Base-by-base conservation (phyloP, 2,888 invertebrate genomes). In the Harpagoxenus sublaevis region DNA sequence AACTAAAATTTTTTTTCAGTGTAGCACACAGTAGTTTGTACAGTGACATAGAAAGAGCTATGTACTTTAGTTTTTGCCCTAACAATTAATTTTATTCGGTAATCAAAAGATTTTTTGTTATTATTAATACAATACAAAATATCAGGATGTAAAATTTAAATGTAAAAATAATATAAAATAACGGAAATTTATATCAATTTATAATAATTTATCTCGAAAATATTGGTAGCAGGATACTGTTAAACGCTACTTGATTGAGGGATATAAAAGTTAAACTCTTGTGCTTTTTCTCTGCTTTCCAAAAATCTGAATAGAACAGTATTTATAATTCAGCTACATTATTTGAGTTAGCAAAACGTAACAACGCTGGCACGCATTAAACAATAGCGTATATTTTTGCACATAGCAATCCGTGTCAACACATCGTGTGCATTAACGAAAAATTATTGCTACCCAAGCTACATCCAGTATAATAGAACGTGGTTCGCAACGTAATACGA, bases 381-480 rank as follows among this genome's bases (percentile, higher is more conserved):
- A 78, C 15, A 78, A 78, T 57, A 78, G 42, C 12, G 6, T 23
- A 51, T 48, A 53, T 45, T 75, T 81, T 77, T 75, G 75, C 9
- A 62, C 9, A 62, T 35, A 51, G 53, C 39, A 12, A 63, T 77
- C 53, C 42, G 18, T 23, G 42, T 35, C 28, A 15, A 23, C 75
- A 48, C 77, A 81, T 75, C 39, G 48, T 48, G 62, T 48, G 42
- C 39, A 81, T 81, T 78, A 78, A 75, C 39, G 35, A 42, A 74
- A 82, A 82, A 74, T 82, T 75, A 63, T 63, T 78, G 45, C 35
- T 31, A 23, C 28, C 55, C 18, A 8, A 28, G 57, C 9, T 60
- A 31, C 35, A 45, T 57, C 15, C 42, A 45, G 55, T 45, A 55
- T 78, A 78, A 78, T 45, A 57, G 55, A 70, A 45, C 45, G n/a